phyloP scores from a whole-genome alignment of 2,888 invertebrate species.

The Eupeodes luniger region DNA sequence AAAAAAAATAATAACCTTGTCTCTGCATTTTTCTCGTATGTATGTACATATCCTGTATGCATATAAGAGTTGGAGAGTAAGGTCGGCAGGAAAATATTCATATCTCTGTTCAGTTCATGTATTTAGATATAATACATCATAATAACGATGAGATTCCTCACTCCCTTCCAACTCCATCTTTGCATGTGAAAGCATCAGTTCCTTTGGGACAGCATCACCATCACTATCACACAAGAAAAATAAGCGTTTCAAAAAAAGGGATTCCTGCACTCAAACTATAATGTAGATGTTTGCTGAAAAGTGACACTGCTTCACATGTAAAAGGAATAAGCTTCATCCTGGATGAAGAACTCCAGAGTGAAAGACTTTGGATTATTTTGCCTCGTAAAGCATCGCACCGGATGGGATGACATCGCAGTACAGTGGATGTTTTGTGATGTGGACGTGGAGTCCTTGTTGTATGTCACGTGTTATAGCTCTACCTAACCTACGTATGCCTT shows the following conservation, averaged over 20 bases:
- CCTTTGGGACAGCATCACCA: neutral
- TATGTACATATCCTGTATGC: neutral
- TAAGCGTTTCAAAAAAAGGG: neutral
- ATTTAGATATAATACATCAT: conserved; percentile 1
- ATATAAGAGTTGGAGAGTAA: neutral
- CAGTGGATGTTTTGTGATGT: too few relatives aligned
- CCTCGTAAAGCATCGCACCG: too few relatives aligned
- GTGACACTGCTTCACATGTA: neutral
- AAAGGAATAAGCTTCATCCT: neutral
- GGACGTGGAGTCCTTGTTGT: neutral
- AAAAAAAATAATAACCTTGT: neutral
- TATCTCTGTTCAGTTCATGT: conserved; percentile 2
- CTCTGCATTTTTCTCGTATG: neutral
- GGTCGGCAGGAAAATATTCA: neutral
- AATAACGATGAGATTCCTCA: neutral
- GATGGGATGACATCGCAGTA: too few relatives aligned
- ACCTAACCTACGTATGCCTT: neutral
- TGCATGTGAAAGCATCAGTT: neutral
- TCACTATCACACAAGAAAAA: neutral
- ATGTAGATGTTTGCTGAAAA: neutral
- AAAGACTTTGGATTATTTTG: conserved; percentile 2
- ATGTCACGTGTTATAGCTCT: neutral
- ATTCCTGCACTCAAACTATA: neutral
- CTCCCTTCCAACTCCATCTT: neutral
- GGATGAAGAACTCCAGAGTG: neutral